Percentiles rank a stretch among this genome's conserved stretches.
Conservation (phyloP, 2,113 vertebrate species). For the Tauraco erythrolophus region DNA sequence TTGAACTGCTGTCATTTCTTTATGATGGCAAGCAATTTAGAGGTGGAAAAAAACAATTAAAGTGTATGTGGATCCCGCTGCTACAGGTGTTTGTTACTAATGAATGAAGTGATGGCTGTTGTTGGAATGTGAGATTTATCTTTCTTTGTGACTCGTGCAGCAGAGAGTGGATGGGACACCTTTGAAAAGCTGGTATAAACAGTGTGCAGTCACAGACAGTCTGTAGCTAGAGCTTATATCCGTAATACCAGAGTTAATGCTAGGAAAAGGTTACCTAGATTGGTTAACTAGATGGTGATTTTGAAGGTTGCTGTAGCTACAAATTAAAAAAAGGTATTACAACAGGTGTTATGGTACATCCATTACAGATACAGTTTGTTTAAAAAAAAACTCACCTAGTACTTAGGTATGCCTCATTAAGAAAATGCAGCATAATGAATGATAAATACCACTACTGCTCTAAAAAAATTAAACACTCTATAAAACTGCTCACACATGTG, state of each 20-base stretch:
- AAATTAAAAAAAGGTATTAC: background rate
- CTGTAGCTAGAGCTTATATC: background rate
- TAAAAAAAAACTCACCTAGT: rapidly evolving
- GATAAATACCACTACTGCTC: background rate
- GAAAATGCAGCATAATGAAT: background rate
- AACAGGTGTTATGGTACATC: background rate
- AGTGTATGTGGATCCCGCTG: slow-evolving; percentile 55
- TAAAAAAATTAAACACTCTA: background rate
- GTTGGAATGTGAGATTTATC: slow-evolving; percentile 34
- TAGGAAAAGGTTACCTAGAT: background rate
- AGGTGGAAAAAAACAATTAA: slow-evolving; percentile 75
- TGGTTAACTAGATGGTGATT: background rate
- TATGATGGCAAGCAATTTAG: slow-evolving; percentile 76
- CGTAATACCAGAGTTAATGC: background rate
- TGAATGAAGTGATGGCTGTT: slow-evolving; percentile 46
- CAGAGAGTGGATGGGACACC: background rate
- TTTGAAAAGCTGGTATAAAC: background rate
- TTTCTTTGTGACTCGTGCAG: background rate
- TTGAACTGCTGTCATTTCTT: slow-evolving; percentile 77
- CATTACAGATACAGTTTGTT: background rate
- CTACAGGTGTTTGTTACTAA: slow-evolving; percentile 69
- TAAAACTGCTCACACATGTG: background rate
- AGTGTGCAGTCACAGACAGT: background rate
- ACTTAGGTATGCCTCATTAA: background rate
- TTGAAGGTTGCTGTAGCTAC: background rate